Base-by-base conservation (phyloP, 2,797 vertebrate genomes). In the Myioborus melanocephalus region DNA sequence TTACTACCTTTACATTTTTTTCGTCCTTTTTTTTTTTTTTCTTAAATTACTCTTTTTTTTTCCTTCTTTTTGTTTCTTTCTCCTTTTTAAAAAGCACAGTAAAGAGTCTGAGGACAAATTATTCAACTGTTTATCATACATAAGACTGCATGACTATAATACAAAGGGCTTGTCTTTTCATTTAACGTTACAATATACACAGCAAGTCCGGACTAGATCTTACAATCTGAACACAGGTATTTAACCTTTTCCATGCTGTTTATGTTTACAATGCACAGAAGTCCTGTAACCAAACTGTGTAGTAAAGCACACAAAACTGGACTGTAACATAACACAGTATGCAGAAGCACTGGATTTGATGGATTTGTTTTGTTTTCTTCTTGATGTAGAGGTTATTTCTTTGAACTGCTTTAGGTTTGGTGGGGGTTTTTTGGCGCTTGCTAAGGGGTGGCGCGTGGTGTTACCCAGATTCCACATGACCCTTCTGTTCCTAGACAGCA, bases 81-180 rank as follows among this genome's bases (percentile, higher is more conserved):
- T 83, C 83, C 96, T 97, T 77, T 70, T 89, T 91, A 97, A 98
- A 98, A 97, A 97, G 97, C 97, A 98, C 97, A 98, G 98, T 98
- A 98, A 98, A 98, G 98, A 99, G 98, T 98, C 99, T 98, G 98
- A 99, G 98, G 98, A 98, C 98, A 98, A 98, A 99, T 99, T 99
- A 99, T 99, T 99, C 99, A 99, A 99, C 98, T 99, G 99, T 99
- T 99, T 99, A 99, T 99, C 99, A 99, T 99, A 99, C 99, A 99
- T 99, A 99, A 99, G 99, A 99, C 99, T 99, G 99, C 99, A 99
- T 99, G 99, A 99, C 99, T 99, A 99, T 99, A 99, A 99, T 99
- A 99, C 99, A 99, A 99, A 99, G 99, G 99, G 99, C 99, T 98
- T 98, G 98, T 98, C 97, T 98, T 98, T 98, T 98, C 98, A 98